phyloP scores from a whole-genome alignment of 2,888 invertebrate species.

The Polydrusus tereticollis region DNA sequence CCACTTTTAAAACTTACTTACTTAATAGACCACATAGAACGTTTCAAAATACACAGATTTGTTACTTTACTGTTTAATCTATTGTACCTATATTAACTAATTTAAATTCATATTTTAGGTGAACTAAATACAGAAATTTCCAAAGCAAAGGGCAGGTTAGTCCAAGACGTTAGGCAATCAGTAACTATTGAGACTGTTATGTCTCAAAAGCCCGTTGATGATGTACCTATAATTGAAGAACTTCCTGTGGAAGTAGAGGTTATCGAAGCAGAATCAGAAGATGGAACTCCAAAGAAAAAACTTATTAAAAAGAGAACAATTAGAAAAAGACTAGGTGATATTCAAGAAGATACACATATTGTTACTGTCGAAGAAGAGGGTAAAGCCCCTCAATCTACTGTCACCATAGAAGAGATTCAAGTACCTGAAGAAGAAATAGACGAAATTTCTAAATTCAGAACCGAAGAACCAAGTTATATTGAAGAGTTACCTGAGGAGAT shows the following conservation, averaged over 20 bases:
- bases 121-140: slow-evolving; percentile 46
- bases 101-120: slow-evolving; percentile 55
- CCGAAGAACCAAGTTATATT: slow-evolving; percentile 47
- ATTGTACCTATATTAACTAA: neutral
- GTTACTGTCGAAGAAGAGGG: slow-evolving; percentile 61
- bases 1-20: too few species aligned
- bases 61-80: neutral
- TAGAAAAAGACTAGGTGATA: slow-evolving; percentile 63
- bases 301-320: slow-evolving; percentile 65
- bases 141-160: slow-evolving; percentile 53
- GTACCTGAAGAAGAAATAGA: slow-evolving; percentile 49
- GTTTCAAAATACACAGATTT: neutral
- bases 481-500: slow-evolving; percentile 59
- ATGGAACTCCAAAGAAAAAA: slow-evolving; percentile 54
- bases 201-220: slow-evolving; percentile 57
- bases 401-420: slow-evolving; percentile 55
- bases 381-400: slow-evolving; percentile 60
- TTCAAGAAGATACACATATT: slow-evolving; percentile 63
- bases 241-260: slow-evolving; percentile 66
- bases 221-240: slow-evolving; percentile 58
- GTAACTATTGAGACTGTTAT: slow-evolving; percentile 57
- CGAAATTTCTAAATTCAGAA: neutral
- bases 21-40: neutral
- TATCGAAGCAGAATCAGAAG: slow-evolving; percentile 58
- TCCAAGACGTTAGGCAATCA: slow-evolving; percentile 58